phyloP scores from a whole-genome alignment of 2,888 invertebrate genomes.

The Hirtodrosophila cameraria region DNA sequence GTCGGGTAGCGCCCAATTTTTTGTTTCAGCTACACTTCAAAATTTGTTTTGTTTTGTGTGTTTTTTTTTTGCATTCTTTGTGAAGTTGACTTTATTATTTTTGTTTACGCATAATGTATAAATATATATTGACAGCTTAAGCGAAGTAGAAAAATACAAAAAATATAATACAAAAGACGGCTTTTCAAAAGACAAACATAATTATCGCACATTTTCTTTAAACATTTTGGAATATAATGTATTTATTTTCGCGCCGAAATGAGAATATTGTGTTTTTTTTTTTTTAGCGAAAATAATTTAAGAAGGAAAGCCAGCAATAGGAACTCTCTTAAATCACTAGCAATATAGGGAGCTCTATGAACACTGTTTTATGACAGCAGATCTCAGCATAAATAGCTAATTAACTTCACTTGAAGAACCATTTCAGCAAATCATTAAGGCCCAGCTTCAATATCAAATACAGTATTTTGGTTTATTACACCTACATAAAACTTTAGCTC shows the following conservation, averaged over 20 bases:
- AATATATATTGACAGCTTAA: constrained; percentile 74
- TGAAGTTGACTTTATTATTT: constrained; percentile 70
- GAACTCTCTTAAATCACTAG: background rate
- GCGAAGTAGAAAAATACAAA: background rate
- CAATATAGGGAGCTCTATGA: background rate
- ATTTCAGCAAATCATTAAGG: background rate
- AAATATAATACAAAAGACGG: constrained; percentile 24
- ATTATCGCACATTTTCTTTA: constrained; percentile 40
- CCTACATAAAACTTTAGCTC: constrained; percentile 49
- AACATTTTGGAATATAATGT: background rate
- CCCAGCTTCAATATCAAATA: constrained; percentile 4
- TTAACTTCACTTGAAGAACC: constrained; percentile 12
- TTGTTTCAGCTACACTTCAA: constrained; percentile 20
- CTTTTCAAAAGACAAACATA: background rate
- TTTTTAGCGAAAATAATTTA: background rate
- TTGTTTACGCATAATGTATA: constrained; percentile 59
- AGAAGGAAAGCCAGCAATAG: background rate
- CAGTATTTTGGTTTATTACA: constrained; percentile 34
- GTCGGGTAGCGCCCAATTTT: constrained; percentile 38
- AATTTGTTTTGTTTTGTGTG: constrained; percentile 44
- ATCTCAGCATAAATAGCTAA: constrained; percentile 18
- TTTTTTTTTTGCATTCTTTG: constrained; percentile 37
- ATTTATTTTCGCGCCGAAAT: constrained; percentile 9
- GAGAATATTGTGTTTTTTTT: background rate
- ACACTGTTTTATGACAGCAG: background rate